Conservation (phyloP, 2,888 invertebrate genomes). For the Pachydiplax longipennis region DNA sequence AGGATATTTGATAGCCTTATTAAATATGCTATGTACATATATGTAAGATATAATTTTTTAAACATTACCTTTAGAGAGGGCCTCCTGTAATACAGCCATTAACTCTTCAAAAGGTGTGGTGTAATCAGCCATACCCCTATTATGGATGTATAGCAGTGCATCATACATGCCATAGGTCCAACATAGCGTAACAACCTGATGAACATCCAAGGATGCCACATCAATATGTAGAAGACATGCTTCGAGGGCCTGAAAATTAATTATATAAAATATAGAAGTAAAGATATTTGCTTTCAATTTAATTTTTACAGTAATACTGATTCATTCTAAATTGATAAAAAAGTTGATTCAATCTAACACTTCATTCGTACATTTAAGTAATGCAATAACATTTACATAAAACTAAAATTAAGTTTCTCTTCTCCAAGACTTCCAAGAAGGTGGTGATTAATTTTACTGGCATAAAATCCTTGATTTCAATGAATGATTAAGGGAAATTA, state of each 20-base stretch:
- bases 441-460: too few relatives aligned
- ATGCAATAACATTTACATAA: too few relatives aligned
- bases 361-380: too few relatives aligned
- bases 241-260: constrained; percentile 66
- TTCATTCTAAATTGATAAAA: neutral
- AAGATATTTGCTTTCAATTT: neutral
- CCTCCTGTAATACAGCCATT: constrained; percentile 63
- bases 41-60: too few relatives aligned
- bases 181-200: constrained; percentile 72
- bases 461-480: too few relatives aligned
- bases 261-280: too few relatives aligned
- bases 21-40: too few relatives aligned
- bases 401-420: too few relatives aligned
- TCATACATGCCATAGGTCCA: constrained; percentile 71
- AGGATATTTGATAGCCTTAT: too few relatives aligned
- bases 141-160: constrained; percentile 78
- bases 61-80: constrained; percentile 56
- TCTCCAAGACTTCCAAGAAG: too few relatives aligned
- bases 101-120: constrained; percentile 76
- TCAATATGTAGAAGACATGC: constrained; percentile 75
- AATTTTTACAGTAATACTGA: neutral
- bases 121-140: constrained; percentile 78
- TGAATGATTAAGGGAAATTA: too few relatives aligned
- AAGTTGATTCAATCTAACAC: too few relatives aligned
- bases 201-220: constrained; percentile 77